Base-by-base conservation (phyloP, 1,140 invertebrate species). In the Drosophila ironensis region DNA sequence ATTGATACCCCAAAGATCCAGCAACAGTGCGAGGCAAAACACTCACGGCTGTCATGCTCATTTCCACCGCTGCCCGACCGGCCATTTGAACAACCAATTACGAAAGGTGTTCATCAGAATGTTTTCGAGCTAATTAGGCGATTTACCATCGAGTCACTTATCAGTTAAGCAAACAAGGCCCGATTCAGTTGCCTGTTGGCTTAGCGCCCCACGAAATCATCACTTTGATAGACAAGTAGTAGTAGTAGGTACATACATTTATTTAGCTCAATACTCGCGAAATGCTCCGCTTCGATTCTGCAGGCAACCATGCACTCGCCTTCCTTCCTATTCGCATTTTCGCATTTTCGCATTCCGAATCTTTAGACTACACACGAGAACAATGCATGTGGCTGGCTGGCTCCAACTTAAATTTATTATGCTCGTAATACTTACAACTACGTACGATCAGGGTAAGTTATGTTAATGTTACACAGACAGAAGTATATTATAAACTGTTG, bases 401-500 rank as follows among this genome's bases (percentile, higher is more conserved):
- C 69, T 82, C 61, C 67, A 81, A 75, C 76, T 84, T 81, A 77
- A 60, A 52, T 77, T 69, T 84, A 84, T 72, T 77, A 77, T 51
- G 78, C 47, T 84, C 67, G 71, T 59, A 73, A 78, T 82, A 78
- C 78, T 82, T 86, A 82, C 48, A 64, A 33, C 78, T 82, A 82
- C 57, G 69, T 68, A 75, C 56, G 52, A 76, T 76, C 67, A 51
- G 77, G 67, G 44, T 61, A 54, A 40, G 45, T 63, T 70, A 69
- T 35, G 52, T 50, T 70, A 70, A 70, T 59, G 44, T 69, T 69
- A 69, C 51, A 48, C 37, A 57, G 51, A 69, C 72, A 75, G 25
- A 37, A 27, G 54, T 52, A 53, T 68, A 69, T 60, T 27, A 61
- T 64, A 45, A 64, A 66, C 28, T 68, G 33, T 66, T 66, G 38